Percentiles rank a stretch among this genome's conserved stretches.
These are phyloP conservation scores for Orthonychiurus folsomi DNA, from an alignment of 2,888 invertebrate genomes.

Conservation along the genomic window DNA sequence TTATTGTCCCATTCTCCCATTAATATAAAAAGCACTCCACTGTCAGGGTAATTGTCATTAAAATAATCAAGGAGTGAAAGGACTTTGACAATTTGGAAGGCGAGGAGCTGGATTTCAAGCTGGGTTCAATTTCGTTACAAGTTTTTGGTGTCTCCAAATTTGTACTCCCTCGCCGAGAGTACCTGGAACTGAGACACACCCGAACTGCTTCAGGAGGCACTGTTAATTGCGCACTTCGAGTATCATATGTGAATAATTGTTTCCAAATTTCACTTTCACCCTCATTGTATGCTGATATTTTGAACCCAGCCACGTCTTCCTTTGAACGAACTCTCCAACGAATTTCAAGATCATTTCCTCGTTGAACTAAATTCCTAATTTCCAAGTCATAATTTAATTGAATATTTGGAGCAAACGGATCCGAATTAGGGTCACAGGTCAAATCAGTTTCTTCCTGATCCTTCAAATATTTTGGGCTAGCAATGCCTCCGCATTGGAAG, in stretches of 20 bases:
- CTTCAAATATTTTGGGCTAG: slow-evolving; percentile 13
- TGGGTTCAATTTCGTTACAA: neutral
- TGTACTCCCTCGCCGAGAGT: slow-evolving; percentile 17
- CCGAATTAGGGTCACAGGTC: slow-evolving; percentile 31
- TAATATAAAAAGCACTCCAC: too few relatives aligned
- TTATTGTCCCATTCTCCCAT: too few relatives aligned
- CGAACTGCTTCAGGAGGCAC: slow-evolving; percentile 15
- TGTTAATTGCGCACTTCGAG: slow-evolving; percentile 30
- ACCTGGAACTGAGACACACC: slow-evolving; percentile 35
- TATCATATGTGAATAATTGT: slow-evolving; percentile 26
- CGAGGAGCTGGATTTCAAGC: too few relatives aligned
- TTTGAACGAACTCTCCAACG: slow-evolving; percentile 38
- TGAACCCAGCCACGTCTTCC: slow-evolving; percentile 36
- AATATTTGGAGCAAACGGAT: slow-evolving; percentile 31
- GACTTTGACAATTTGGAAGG: too few relatives aligned
- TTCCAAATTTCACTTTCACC: slow-evolving; percentile 18
- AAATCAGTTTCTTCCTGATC: slow-evolving; percentile 31
- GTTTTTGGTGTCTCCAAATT: neutral
- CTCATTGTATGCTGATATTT: slow-evolving; percentile 23
- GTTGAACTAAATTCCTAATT: slow-evolving; percentile 26
- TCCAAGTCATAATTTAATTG: slow-evolving; percentile 34
- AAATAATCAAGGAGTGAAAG: too few relatives aligned
- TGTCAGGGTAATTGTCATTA: too few relatives aligned
- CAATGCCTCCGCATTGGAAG: slow-evolving; percentile 23
- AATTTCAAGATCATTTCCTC: slow-evolving; percentile 27